Conservation (phyloP, 2,113 vertebrate genomes). For the Gymnobelideus leadbeateri region DNA sequence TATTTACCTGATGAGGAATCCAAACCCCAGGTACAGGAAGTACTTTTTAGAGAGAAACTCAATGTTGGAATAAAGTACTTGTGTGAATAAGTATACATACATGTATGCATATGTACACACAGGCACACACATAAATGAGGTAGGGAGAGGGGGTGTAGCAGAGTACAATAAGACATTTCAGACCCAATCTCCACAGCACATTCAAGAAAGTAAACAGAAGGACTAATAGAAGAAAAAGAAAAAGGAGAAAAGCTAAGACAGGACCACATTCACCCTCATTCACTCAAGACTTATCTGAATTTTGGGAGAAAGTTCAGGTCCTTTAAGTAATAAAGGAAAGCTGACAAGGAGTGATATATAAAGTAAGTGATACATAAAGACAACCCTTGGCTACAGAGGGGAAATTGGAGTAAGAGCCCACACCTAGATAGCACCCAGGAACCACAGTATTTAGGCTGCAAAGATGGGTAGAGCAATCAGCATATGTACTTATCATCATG, state of each 20-base stretch:
- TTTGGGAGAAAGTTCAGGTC: slow-evolving; percentile 22
- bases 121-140: slow-evolving; percentile 9
- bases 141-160: neutral
- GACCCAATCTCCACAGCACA: neutral
- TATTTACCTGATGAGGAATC: neutral
- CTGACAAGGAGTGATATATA: neutral
- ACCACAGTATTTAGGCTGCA: neutral
- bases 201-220: slow-evolving; percentile 35
- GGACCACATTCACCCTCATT: slow-evolving; percentile 27
- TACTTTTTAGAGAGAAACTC: neutral
- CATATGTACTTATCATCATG: neutral
- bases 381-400: neutral
- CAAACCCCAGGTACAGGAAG: neutral
- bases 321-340: slow-evolving; percentile 48
- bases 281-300: slow-evolving; percentile 42
- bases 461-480: neutral
- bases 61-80: neutral
- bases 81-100: neutral
- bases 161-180: too few species aligned
- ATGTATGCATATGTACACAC: slow-evolving; percentile 13
- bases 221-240: slow-evolving; percentile 16
- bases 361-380: slow-evolving; percentile 28
- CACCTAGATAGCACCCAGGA: neutral
- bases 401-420: neutral
- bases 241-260: neutral